Evolutionary conservation across 2,888 invertebrate genomes (phyloP), one percentile per base, ranked within the genome.

Genomic region (Mantis religiosa): DNA sequence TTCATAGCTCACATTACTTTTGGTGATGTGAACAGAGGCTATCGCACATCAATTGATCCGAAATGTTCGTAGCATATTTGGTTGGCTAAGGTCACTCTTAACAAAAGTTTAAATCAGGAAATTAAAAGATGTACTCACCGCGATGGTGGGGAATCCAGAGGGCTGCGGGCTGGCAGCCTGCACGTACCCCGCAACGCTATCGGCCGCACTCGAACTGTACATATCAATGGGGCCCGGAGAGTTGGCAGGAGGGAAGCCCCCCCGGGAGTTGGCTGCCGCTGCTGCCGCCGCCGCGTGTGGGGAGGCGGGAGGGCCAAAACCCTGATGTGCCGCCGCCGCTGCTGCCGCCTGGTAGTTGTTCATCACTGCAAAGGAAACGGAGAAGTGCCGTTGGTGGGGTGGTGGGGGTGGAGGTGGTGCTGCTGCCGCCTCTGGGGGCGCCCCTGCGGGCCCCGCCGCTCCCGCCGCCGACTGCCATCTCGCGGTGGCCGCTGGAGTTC

Each of bases 141-240:
- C 98, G 94, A 98, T 98, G 92, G 97, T 97, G 93, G 98, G 98
- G 94, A 98, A 98, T 92, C 98, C 98, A 93, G 98, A 97, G 92
- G 98, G 98, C 94, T 99, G 99, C 92, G 99, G 98, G 94, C 98
- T 98, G 92, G 98, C 95, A 92, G 98, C 98, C 95, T 98, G 98
- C 93, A 98, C 98, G 94, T 98, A 99, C 93, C 98, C 98, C 92
- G 95, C 94, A 91, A 97, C 97, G 93, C 97, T 97, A 93, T 98
- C 98, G 91, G 96, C 96, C 91, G 95, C 95, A 92, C 97, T 97
- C 92, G 97, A 97, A 94, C 96, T 97, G 95, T 98, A 98, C 95
- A 98, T 97, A 93, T 99, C 98, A 92, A 98, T 97, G 92, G 94
- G 94, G 83, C 94, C 94, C 90, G 98, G 98, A 92, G 98, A 98